Conservation (phyloP, 1,140 invertebrate species). For the Druon quercuslanigerum region DNA sequence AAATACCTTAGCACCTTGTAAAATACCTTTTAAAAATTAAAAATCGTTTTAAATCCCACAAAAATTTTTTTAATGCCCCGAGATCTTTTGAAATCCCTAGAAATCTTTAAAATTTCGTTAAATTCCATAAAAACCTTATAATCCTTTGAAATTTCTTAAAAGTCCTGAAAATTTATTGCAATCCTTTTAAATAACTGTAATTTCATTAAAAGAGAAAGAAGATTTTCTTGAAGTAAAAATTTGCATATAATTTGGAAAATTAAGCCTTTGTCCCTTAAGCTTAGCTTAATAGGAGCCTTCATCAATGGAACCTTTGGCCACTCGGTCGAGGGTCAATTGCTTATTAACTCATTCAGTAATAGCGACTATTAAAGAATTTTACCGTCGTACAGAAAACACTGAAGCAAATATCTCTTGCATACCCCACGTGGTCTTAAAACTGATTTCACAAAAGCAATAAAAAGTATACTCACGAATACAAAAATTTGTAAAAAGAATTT, state of each 20-base stretch:
- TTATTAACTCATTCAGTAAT: slow-evolving; percentile 68
- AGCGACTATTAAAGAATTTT: slow-evolving; percentile 44
- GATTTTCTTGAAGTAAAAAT: slow-evolving; percentile 39
- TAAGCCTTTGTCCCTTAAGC: slow-evolving; percentile 57
- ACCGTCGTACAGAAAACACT: slow-evolving; percentile 47
- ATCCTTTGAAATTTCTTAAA: too few relatives aligned
- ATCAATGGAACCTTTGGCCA: slow-evolving; percentile 66
- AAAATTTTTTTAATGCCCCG: too few relatives aligned
- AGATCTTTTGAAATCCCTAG: too few relatives aligned
- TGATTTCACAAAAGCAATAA: neutral
- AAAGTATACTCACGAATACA: neutral
- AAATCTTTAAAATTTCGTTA: too few relatives aligned
- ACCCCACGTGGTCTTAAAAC: slow-evolving; percentile 40
- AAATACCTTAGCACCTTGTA: too few relatives aligned
- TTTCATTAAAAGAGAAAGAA: neutral
- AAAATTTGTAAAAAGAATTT: neutral
- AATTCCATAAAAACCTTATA: too few relatives aligned
- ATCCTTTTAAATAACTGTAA: too few relatives aligned
- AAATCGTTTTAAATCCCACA: too few relatives aligned
- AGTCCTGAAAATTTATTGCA: too few relatives aligned
- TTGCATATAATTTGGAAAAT: slow-evolving; percentile 53
- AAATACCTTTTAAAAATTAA: too few relatives aligned
- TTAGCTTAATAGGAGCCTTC: slow-evolving; percentile 56
- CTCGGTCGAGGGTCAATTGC: slow-evolving; percentile 71
- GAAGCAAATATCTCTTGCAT: slow-evolving; percentile 46